Conservation (phyloP, 1,140 invertebrate species). For the Helicoverpa zea region DNA sequence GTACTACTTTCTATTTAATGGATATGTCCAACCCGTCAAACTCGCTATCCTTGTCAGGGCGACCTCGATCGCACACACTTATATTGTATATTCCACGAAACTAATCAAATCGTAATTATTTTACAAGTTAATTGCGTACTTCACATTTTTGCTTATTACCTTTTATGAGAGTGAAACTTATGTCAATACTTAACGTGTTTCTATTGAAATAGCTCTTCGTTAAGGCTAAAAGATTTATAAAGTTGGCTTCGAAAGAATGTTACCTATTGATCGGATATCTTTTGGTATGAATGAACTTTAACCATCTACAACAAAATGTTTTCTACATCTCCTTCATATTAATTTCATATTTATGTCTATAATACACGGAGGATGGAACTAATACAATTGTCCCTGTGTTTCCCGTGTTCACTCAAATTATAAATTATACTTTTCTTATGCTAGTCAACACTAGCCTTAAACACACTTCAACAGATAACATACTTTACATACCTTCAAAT, state of each 20-base stretch:
- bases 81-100: slow-evolving; percentile 35
- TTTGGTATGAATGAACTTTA: no score
- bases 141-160: slow-evolving; percentile 10
- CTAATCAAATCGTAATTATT: slow-evolving; percentile 33
- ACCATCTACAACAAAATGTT: no score
- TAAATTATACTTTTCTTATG: background rate
- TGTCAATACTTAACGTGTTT: slow-evolving; percentile 9
- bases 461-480: background rate
- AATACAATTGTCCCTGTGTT: background rate
- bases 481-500: background rate
- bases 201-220: background rate
- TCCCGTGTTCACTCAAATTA: background rate
- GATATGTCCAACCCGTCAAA: slow-evolving; percentile 52
- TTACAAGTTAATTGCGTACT: slow-evolving; percentile 20
- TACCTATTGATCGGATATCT: background rate
- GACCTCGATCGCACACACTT: slow-evolving; percentile 34
- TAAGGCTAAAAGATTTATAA: background rate
- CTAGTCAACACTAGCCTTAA: background rate
- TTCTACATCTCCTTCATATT: no score
- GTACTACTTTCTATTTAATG: slow-evolving; percentile 55
- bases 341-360: no score
- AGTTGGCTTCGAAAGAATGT: background rate
- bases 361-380: no score
- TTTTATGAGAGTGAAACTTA: slow-evolving; percentile 14
- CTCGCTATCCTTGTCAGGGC: slow-evolving; percentile 48